Conservation (phyloP, 2,113 vertebrate species). For the Butorides virescens region DNA sequence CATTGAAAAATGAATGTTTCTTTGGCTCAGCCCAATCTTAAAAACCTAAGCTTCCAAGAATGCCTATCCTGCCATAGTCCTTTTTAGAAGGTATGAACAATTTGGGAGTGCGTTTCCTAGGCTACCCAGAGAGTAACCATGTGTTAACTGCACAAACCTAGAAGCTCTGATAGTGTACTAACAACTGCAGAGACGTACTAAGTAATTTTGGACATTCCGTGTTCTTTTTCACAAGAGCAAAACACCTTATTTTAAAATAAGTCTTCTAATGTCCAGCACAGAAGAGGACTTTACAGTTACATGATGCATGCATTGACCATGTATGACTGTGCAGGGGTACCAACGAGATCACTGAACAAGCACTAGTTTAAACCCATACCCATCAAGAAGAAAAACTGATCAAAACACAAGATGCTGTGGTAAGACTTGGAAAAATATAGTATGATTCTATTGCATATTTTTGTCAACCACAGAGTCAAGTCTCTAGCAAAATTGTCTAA, state of each 20-base stretch:
- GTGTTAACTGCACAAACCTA: background rate
- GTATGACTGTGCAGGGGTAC: background rate
- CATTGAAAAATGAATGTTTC: background rate
- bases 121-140: background rate
- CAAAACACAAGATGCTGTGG: background rate
- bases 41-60: background rate
- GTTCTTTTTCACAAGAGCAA: background rate
- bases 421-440: background rate
- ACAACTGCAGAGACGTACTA: background rate
- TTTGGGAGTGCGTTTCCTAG: background rate
- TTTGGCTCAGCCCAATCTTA: background rate
- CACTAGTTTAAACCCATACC: background rate
- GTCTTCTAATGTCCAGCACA: background rate
- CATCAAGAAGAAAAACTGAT: background rate
- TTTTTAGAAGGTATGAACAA: background rate
- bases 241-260: background rate
- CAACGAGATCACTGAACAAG: background rate
- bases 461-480: background rate
- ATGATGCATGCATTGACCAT: background rate
- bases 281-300: background rate
- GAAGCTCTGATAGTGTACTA: background rate
- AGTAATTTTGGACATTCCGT: background rate
- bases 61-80: background rate
- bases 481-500: background rate
- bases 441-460: background rate